A percentile compares a stretch with the other conserved stretches of the same genome.
These are phyloP conservation scores for Eupsittula cactorum DNA, from an alignment of 2,113 vertebrate genomes.

Conservation along the genomic window DNA sequence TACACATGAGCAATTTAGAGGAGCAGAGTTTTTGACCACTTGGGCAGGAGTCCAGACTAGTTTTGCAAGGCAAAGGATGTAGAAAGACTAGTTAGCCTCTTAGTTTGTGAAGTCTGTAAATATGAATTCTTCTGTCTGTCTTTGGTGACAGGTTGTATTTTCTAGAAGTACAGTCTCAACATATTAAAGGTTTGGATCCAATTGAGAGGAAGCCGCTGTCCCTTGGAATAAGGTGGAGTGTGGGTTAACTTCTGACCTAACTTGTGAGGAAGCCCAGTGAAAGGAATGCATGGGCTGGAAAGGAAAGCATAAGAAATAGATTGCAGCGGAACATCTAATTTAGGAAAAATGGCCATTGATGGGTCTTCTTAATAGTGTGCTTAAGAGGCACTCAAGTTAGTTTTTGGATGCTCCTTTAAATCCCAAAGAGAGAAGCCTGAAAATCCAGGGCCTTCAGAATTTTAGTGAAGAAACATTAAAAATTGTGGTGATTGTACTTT, in stretches of 20 bases:
- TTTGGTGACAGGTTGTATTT: background rate
- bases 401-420: background rate
- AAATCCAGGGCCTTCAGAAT: background rate
- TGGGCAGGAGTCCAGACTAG: background rate
- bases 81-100: background rate
- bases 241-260: background rate
- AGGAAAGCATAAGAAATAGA: background rate
- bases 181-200: background rate
- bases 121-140: background rate
- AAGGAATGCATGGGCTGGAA: background rate
- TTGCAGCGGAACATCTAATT: background rate
- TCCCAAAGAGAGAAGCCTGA: background rate
- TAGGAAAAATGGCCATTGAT: background rate
- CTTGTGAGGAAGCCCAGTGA: background rate
- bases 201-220: background rate
- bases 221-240: background rate
- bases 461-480: background rate
- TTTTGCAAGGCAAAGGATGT: background rate
- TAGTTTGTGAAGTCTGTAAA: background rate
- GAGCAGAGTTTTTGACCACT: background rate
- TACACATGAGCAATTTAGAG: background rate
- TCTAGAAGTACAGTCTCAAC: background rate
- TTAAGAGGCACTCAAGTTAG: background rate
- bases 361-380: background rate
- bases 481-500: background rate